Evolutionary conservation across 2,888 invertebrate genomes (phyloP).

Genomic region (Acholoe squamosa): DNA sequence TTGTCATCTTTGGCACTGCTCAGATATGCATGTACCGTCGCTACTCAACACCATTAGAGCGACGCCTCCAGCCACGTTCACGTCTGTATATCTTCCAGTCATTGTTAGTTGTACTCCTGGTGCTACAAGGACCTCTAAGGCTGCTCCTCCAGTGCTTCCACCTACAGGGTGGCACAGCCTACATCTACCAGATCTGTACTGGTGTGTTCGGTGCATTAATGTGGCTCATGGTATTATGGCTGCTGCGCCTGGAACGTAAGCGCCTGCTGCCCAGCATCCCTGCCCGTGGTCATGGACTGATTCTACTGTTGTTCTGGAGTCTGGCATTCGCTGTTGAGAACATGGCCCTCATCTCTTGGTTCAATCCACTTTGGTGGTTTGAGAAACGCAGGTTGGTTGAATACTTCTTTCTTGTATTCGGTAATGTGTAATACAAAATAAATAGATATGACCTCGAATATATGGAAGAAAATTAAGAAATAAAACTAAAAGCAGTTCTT

Average conservation of each 20-base stretch:
- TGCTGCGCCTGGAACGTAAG: conserved; percentile 91
- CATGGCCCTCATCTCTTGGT: conserved; percentile 92
- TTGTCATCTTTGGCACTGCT: conserved; percentile 89
- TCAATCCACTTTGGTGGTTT: conserved; percentile 96
- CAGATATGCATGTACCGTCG: conserved; percentile 84
- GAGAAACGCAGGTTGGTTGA: conserved; percentile 90
- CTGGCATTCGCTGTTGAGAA: conserved; percentile 93
- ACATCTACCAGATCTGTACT: conserved; percentile 72
- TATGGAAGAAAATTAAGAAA: too few species aligned
- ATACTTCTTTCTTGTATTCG: conserved; percentile 71
- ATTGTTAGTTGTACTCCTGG: conserved; percentile 89
- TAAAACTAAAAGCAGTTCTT: too few species aligned
- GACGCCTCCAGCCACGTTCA: conserved; percentile 87
- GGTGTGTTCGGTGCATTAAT: conserved; percentile 74
- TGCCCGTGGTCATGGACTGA: conserved; percentile 94
- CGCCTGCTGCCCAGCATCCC: conserved; percentile 93
- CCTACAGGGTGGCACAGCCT: conserved; percentile 83
- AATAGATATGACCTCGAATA: conserved; percentile 87
- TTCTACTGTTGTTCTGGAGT: conserved; percentile 95
- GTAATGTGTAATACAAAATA: conserved; percentile 88
- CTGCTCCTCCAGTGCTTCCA: conserved; percentile 89
- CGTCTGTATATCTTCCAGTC: conserved; percentile 87
- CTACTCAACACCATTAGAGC: conserved; percentile 90
- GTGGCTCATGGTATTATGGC: conserved; percentile 91
- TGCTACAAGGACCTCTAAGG: conserved; percentile 88